Conservation (phyloP, 1,140 invertebrate species). For the Calephelis virginiensis region DNA sequence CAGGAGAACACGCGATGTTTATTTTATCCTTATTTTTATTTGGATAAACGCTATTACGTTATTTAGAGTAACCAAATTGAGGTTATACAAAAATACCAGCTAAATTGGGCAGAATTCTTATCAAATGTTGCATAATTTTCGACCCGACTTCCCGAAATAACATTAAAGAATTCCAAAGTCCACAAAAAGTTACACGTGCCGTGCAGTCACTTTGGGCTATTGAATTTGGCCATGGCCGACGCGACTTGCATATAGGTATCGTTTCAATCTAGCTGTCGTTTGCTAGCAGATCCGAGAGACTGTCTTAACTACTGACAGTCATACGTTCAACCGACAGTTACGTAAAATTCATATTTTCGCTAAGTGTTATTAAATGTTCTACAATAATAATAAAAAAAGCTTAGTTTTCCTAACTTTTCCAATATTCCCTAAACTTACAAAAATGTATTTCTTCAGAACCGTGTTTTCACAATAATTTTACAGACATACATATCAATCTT, state of each 20-base stretch:
- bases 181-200: slow-evolving; percentile 78
- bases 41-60: background rate
- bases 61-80: slow-evolving; percentile 30
- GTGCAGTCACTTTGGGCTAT: slow-evolving; percentile 66
- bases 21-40: background rate
- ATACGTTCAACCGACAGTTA: too few relatives aligned
- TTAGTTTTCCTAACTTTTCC: too few relatives aligned
- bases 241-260: slow-evolving; percentile 56
- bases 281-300: too few relatives aligned
- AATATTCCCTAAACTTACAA: too few relatives aligned
- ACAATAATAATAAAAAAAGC: too few relatives aligned
- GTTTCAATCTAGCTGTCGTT: slow-evolving; percentile 30
- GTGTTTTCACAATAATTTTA: too few relatives aligned
- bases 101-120: slow-evolving; percentile 36
- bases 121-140: slow-evolving; percentile 72
- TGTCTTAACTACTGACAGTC: too few relatives aligned
- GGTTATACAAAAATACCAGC: slow-evolving; percentile 20
- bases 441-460: too few relatives aligned
- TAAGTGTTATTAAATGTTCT: too few relatives aligned
- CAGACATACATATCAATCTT: too few relatives aligned
- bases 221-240: slow-evolving; percentile 66
- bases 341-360: too few relatives aligned
- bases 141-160: slow-evolving; percentile 54
- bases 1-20: background rate
- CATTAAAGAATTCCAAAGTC: slow-evolving; percentile 66